These are phyloP conservation scores for Tinea pellionella DNA, from an alignment of 2,888 invertebrate genomes.

Conservation along the genomic window DNA sequence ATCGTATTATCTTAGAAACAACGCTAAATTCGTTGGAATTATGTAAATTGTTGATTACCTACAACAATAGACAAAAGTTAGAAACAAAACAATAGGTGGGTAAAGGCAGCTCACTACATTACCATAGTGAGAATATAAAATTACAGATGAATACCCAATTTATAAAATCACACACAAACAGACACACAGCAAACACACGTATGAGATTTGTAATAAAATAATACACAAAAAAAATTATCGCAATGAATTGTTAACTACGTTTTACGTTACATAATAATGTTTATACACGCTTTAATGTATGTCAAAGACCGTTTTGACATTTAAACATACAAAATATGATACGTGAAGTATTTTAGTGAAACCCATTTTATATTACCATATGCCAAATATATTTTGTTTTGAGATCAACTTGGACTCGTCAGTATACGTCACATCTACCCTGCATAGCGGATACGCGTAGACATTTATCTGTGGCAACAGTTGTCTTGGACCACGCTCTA, in stretches of 20 bases:
- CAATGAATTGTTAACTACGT: background rate
- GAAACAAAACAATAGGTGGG: background rate
- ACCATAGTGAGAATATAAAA: background rate
- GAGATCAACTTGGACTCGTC: too few relatives aligned
- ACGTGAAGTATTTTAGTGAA: too few relatives aligned
- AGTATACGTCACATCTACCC: too few relatives aligned
- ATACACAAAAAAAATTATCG: background rate
- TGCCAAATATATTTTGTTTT: too few relatives aligned
- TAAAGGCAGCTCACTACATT: background rate
- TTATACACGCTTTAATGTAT: background rate
- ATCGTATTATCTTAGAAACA: too few relatives aligned
- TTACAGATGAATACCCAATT: background rate
- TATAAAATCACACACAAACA: background rate
- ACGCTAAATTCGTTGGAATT: background rate
- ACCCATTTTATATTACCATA: too few relatives aligned
- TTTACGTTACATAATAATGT: background rate
- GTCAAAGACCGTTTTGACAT: slow-evolving; percentile 6
- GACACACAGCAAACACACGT: too few relatives aligned
- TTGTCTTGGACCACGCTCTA: too few relatives aligned
- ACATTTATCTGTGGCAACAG: too few relatives aligned
- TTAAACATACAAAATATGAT: background rate
- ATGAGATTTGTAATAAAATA: background rate
- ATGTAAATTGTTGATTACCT: background rate
- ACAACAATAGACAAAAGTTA: background rate
- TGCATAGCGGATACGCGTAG: too few relatives aligned